Conservation (phyloP, 2,797 vertebrate genomes). For the Peromyscus nudipes region DNA sequence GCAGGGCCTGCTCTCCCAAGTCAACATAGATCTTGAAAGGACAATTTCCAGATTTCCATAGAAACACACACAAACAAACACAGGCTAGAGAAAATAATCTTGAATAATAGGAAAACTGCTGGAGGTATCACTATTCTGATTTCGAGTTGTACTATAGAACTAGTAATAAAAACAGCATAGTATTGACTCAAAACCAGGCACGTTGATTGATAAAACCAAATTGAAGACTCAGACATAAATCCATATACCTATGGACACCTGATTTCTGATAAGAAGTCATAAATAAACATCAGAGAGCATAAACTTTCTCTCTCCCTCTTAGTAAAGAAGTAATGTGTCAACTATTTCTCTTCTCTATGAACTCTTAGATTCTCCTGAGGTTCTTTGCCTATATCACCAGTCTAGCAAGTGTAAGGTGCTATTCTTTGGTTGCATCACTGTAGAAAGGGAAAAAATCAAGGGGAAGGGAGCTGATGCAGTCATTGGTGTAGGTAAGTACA, state of each 20-base stretch:
- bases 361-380: not conserved
- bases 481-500: not conserved
- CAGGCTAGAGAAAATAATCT: too few relatives aligned
- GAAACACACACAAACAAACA: too few relatives aligned
- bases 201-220: not conserved
- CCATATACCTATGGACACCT: not conserved
- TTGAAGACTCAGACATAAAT: not conserved
- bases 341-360: not conserved
- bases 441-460: not conserved
- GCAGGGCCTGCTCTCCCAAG: too few relatives aligned
- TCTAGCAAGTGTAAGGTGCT: not conserved
- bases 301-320: not conserved
- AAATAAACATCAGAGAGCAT: not conserved
- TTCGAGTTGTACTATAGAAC: not conserved
- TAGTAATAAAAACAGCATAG: not conserved
- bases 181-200: not conserved
- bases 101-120: not conserved
- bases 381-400: not conserved
- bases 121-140: not conserved
- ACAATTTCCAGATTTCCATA: too few relatives aligned
- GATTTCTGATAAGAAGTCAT: not conserved
- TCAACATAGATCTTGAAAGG: too few relatives aligned
- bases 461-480: not conserved
- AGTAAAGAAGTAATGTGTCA: accelerated
- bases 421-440: not conserved